Evolutionary conservation across 2,888 invertebrate species (phyloP).

Genomic region (Acronicta leporina): DNA sequence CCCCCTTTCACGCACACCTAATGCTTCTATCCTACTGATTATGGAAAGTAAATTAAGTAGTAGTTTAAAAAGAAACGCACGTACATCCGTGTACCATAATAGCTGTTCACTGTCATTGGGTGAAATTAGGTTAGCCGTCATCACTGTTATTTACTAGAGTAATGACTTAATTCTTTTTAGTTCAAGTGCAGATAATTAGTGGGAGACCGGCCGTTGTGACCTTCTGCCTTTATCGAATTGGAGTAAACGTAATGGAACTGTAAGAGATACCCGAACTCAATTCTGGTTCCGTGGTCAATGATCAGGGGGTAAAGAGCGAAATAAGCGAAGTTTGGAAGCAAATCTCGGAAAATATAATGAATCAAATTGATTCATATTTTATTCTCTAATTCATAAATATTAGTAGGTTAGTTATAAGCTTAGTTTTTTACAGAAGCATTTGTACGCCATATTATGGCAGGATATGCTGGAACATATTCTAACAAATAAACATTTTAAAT

Average conservation of each 20-base stretch:
- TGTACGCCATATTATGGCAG: no score
- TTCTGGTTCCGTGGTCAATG: background rate
- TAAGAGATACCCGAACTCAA: background rate
- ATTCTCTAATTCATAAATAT: no score
- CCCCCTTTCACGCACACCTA: background rate
- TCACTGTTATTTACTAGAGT: slow-evolving; percentile 38
- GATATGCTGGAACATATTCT: no score
- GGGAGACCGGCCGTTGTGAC: slow-evolving; percentile 1
- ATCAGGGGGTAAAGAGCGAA: no score
- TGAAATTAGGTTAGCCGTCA: slow-evolving; percentile 68
- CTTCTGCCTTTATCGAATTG: slow-evolving; percentile 6
- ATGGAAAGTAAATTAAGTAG: slow-evolving; percentile 33
- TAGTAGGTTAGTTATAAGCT: no score
- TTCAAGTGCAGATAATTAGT: slow-evolving; percentile 16
- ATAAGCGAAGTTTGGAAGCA: background rate
- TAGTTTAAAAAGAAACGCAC: slow-evolving; percentile 55
- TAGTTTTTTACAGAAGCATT: no score
- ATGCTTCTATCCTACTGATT: background rate
- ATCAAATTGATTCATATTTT: no score
- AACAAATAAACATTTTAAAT: no score
- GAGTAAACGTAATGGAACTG: background rate
- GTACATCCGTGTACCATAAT: slow-evolving; percentile 64
- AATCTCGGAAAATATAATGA: no score
- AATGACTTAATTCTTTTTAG: slow-evolving; percentile 34
- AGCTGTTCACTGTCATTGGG: slow-evolving; percentile 63